Percentiles rank a stretch among this genome's conserved stretches.
Conservation (phyloP, 2,888 invertebrate genomes). For the Drosophila austrosaltans region DNA sequence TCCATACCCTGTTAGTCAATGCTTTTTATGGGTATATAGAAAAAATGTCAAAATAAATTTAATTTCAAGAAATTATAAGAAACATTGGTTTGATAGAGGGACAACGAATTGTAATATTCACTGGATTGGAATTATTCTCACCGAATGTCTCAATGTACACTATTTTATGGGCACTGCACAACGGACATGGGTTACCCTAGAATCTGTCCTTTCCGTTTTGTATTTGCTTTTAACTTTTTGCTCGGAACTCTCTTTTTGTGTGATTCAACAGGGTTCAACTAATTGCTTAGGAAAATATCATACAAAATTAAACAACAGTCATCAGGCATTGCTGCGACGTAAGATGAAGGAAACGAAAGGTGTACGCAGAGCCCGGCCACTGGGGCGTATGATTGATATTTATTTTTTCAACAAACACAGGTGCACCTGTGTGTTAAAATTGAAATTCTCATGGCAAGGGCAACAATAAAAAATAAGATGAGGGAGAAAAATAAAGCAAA, state of each 20-base stretch:
- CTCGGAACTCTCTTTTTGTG: background rate
- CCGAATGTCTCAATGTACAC: too few relatives aligned
- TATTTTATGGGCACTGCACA: too few relatives aligned
- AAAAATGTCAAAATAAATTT: too few relatives aligned
- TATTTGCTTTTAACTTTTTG: background rate
- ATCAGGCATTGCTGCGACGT: constrained; percentile 30
- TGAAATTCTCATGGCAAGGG: constrained; percentile 71
- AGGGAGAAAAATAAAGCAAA: constrained; percentile 24
- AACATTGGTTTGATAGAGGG: too few relatives aligned
- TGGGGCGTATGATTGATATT: constrained; percentile 76
- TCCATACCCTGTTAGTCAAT: background rate
- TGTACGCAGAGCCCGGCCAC: constrained; percentile 36
- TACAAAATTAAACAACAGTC: constrained; percentile 45
- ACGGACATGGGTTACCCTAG: too few relatives aligned
- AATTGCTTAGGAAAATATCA: constrained; percentile 57
- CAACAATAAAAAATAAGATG: constrained; percentile 50
- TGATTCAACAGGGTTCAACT: constrained; percentile 40
- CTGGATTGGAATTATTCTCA: too few relatives aligned
- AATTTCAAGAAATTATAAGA: too few relatives aligned
- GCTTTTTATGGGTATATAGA: too few relatives aligned
- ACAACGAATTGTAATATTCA: too few relatives aligned
- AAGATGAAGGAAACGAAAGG: constrained; percentile 5
- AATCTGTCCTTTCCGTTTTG: background rate
- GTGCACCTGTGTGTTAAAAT: constrained; percentile 70
- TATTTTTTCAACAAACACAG: constrained; percentile 74